A percentile compares a stretch with the other conserved stretches of the same genome.
Evolutionary conservation across 2,888 invertebrate species (phyloP).

Genomic region (Epistrophella euchroma): DNA sequence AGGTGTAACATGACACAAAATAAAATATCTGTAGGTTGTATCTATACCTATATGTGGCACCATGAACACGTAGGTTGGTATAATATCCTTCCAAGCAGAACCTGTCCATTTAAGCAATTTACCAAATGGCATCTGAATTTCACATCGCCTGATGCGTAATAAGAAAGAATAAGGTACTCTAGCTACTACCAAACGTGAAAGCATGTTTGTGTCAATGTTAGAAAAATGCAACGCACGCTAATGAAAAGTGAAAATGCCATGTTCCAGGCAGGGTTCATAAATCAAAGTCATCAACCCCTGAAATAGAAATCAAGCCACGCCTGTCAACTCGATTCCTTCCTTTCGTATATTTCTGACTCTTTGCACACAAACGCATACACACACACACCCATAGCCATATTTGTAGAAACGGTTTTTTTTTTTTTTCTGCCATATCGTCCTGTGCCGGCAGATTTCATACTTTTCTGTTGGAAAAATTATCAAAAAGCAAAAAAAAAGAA

Average conservation of each 20-base stretch:
- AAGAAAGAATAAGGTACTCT: neutral
- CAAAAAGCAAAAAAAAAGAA: constrained; percentile 32
- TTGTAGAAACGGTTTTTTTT: constrained; percentile 22
- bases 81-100: constrained; percentile 42
- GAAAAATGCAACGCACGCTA: constrained; percentile 72
- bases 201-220: constrained; percentile 50
- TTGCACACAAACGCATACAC: constrained; percentile 32
- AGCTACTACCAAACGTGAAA: neutral
- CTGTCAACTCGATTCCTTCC: constrained; percentile 77
- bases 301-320: constrained; percentile 78
- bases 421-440: constrained; percentile 51
- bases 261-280: constrained; percentile 71
- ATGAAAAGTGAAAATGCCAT: constrained; percentile 76
- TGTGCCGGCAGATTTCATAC: constrained; percentile 73
- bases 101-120: constrained; percentile 71
- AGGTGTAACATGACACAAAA: constrained; percentile 62
- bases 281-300: constrained; percentile 76
- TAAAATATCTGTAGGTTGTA: neutral
- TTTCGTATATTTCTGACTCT: constrained; percentile 66
- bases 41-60: neutral
- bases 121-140: constrained; percentile 67
- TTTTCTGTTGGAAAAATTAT: constrained; percentile 61
- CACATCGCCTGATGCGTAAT: constrained; percentile 31
- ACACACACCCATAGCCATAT: neutral
- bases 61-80: neutral